phyloP scores from a whole-genome alignment of 1,140 invertebrate species.

The Nylanderia fulva region DNA sequence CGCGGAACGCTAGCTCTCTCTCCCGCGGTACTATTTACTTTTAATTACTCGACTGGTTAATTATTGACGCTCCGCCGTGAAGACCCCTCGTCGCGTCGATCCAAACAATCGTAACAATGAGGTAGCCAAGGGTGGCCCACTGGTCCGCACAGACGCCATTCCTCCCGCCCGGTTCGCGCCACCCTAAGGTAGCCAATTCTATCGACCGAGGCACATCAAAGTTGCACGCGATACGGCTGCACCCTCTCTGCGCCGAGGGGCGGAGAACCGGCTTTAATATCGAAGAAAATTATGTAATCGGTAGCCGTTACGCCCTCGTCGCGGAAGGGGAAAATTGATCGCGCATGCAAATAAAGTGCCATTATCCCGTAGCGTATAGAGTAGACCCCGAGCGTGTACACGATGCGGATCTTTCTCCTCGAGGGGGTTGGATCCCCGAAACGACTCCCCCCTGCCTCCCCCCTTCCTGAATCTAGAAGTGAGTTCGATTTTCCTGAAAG shows the following conservation, averaged over 20 bases:
- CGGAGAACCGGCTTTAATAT: conserved; percentile 78
- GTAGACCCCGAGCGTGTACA: conserved; percentile 66
- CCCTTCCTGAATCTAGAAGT: conserved; percentile 19
- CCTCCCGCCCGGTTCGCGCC: neutral
- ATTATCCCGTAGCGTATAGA: conserved; percentile 74
- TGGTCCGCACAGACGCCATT: conserved; percentile 59
- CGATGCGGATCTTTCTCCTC: conserved; percentile 46
- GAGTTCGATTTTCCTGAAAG: conserved; percentile 70
- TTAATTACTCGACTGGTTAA: conserved; percentile 83
- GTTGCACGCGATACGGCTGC: conserved; percentile 81
- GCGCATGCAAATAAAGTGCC: conserved; percentile 82
- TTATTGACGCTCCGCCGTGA: conserved; percentile 80
- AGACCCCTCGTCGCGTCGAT: conserved; percentile 67
- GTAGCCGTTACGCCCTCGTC: conserved; percentile 72
- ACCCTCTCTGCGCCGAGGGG: conserved; percentile 47
- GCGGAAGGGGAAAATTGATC: conserved; percentile 77
- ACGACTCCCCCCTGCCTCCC: neutral
- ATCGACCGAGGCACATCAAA: conserved; percentile 84
- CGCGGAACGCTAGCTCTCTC: neutral
- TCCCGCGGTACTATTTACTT: conserved; percentile 79
- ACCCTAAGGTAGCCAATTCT: conserved; percentile 81
- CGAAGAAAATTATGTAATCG: conserved; percentile 83
- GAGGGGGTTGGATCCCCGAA: conserved; percentile 50
- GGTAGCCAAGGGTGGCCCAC: conserved; percentile 64
- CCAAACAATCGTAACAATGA: conserved; percentile 81